Evolutionary conservation across 2,888 invertebrate genomes (phyloP).

Genomic region (Lottia scabra): DNA sequence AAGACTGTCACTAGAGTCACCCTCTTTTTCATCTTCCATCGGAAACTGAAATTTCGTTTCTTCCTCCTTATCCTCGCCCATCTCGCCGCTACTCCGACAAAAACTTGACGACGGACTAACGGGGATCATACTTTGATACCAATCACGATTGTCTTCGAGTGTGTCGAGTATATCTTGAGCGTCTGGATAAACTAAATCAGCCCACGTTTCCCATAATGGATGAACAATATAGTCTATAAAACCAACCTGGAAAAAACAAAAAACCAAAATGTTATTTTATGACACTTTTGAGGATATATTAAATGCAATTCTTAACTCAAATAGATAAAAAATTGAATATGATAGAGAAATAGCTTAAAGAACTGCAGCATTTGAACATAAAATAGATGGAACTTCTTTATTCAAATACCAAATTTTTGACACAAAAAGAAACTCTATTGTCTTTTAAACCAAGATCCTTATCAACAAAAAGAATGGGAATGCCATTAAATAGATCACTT

Average conservation of each 20-base stretch:
- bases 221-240: conserved; percentile 99
- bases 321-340: no score
- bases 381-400: no score
- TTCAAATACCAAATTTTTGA: no score
- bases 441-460: no score
- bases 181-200: conserved; percentile 97
- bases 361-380: no score
- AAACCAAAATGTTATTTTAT: no score
- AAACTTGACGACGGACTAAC: conserved; percentile 79
- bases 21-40: conserved; percentile 48
- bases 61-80: conserved; percentile 27
- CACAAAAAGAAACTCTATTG: no score
- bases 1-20: neutral
- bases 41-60: conserved; percentile 55
- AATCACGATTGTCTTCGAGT: conserved; percentile 97
- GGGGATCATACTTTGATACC: conserved; percentile 92
- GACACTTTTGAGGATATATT: no score
- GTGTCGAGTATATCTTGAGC: conserved; percentile 98
- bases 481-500: no score
- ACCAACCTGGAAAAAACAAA: conserved; percentile 78
- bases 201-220: conserved; percentile 99
- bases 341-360: no score
- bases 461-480: no score
- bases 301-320: no score
- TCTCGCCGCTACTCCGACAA: conserved; percentile 29